Percentiles rank a stretch among this genome's conserved stretches.
phyloP scores from a whole-genome alignment of 1,140 invertebrate genomes.

The Papilio polytes region DNA sequence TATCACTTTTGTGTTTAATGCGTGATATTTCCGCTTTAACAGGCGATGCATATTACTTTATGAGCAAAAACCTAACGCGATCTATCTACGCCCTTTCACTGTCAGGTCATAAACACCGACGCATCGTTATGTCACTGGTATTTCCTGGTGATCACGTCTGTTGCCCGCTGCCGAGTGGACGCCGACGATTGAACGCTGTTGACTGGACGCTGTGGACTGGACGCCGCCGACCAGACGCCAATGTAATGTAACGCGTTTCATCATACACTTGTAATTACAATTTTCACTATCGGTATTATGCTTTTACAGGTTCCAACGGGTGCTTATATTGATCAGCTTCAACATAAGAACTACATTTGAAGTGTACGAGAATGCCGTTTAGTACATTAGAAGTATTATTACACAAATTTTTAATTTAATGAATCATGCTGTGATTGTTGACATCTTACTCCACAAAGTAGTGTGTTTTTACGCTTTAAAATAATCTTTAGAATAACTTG shows the following conservation, averaged over 20 bases:
- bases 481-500: too few species aligned
- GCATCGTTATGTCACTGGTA: not conserved
- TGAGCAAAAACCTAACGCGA: constrained; percentile 8
- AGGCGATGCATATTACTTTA: not conserved
- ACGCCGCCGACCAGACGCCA: not conserved
- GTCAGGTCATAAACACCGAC: constrained; percentile 6
- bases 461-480: too few species aligned
- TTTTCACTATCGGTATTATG: too few species aligned
- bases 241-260: not conserved
- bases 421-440: too few species aligned
- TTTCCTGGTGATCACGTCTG: constrained; percentile 1
- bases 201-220: not conserved
- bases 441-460: too few species aligned
- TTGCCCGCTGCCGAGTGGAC: not conserved
- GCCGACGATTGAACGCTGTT: not conserved
- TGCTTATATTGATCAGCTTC: too few species aligned
- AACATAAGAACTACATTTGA: too few species aligned
- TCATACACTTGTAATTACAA: not conserved
- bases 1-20: not conserved
- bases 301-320: too few species aligned
- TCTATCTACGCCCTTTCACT: not conserved
- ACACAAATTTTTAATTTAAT: too few species aligned
- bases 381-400: too few species aligned
- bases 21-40: not conserved
- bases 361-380: too few species aligned